Evolutionary conservation across 1,140 invertebrate genomes (phyloP).

Genomic region (Ips nitidus): DNA sequence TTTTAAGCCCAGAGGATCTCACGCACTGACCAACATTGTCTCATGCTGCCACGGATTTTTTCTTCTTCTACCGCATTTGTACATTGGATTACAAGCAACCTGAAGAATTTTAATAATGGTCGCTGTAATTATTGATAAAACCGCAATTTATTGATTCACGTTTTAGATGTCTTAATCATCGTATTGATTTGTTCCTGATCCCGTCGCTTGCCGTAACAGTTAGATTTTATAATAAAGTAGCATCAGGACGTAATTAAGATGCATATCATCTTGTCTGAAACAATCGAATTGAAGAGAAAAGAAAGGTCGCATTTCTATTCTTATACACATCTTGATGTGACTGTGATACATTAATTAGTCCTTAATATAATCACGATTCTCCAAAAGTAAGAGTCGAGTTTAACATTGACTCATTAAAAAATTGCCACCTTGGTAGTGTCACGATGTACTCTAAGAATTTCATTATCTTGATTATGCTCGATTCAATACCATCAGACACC

Average conservation of each 20-base stretch:
- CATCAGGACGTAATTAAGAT: too few relatives aligned
- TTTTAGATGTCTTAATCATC: slow-evolving; percentile 5
- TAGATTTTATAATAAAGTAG: too few relatives aligned
- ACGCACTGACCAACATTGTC: slow-evolving; percentile 37
- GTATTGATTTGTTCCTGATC: too few relatives aligned
- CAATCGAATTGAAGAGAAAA: too few relatives aligned
- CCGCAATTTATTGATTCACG: slow-evolving; percentile 30
- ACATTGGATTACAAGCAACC: slow-evolving; percentile 34
- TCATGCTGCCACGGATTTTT: slow-evolving; percentile 30
- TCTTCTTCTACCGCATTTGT: slow-evolving; percentile 26
- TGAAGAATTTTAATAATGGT: slow-evolving; percentile 37
- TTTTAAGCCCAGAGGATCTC: slow-evolving; percentile 28
- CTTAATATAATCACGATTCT: slow-evolving; percentile 37
- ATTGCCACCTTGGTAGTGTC: slow-evolving; percentile 39
- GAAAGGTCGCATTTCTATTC: too few relatives aligned
- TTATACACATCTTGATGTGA: too few relatives aligned
- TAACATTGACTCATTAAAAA: slow-evolving; percentile 37
- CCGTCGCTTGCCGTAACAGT: too few relatives aligned
- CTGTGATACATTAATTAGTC: slow-evolving; percentile 19
- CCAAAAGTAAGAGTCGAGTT: slow-evolving; percentile 40
- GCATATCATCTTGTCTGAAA: too few relatives aligned
- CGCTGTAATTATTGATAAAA: slow-evolving; percentile 36
- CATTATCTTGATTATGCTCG: slow-evolving; percentile 34
- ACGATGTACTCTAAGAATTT: slow-evolving; percentile 38
- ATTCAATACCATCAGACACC: slow-evolving; percentile 40